Percentiles rank a stretch among this genome's conserved stretches.
These are phyloP conservation scores for Hydractinia echinata DNA, from an alignment of 30 jellyfish, hydroid and myxozoan genomes.

Conservation along the genomic window DNA sequence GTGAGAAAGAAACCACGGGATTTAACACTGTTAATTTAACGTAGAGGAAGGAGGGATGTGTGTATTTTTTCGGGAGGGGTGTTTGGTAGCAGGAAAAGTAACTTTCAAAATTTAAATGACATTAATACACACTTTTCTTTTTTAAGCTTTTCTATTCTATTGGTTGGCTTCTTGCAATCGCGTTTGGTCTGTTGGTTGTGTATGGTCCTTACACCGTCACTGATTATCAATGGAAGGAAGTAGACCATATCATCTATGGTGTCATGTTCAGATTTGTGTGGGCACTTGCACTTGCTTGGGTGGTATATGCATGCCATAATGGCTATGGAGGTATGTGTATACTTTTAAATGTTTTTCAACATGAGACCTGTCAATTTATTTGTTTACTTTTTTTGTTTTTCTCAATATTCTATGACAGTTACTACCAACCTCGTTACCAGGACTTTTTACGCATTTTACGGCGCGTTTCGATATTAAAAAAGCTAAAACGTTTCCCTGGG, in stretches of 20 bases:
- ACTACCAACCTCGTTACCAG: not conserved
- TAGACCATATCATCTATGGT: conserved; percentile 27
- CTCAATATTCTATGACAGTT: not conserved
- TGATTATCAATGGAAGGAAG: conserved; percentile 17
- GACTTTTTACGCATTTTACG: not conserved
- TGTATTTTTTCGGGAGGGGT: too few relatives aligned
- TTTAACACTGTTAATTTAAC: not conserved
- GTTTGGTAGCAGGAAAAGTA: too few relatives aligned
- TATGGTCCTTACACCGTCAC: conserved; percentile 37
- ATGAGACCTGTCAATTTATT: not conserved
- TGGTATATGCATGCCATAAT: conserved; percentile 35
- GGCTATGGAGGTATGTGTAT: conserved; percentile 31
- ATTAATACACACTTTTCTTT: not conserved
- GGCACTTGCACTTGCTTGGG: conserved; percentile 43
- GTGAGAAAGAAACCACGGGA: too few relatives aligned
- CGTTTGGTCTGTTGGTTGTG: conserved; percentile 29
- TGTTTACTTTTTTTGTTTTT: not conserved
- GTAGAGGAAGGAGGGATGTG: not conserved
- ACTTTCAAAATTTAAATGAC: too few relatives aligned
- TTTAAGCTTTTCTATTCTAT: conserved; percentile 10
- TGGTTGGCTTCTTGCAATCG: conserved; percentile 38
- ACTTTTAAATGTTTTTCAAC: not conserved
- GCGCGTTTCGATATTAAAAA: too few relatives aligned
- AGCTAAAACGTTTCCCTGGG: too few relatives aligned
- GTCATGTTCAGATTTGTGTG: conserved; percentile 28